A percentile compares a stretch with the other conserved stretches of the same genome.
These are phyloP conservation scores for Falco concolor DNA, from an alignment of 2,797 vertebrate genomes.

Conservation along the genomic window DNA sequence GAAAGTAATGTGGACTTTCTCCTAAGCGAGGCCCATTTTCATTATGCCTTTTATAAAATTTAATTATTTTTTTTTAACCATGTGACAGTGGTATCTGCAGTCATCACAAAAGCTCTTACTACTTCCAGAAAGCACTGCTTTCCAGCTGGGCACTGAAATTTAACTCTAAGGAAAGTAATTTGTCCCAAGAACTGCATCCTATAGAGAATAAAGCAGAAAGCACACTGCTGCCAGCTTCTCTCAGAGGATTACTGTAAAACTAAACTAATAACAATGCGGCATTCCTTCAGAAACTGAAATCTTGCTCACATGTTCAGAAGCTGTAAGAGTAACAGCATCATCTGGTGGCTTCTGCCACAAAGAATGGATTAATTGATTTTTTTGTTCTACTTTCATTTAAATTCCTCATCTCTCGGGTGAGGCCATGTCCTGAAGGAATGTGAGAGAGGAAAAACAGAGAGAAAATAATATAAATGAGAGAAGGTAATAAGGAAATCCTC, in stretches of 20 bases:
- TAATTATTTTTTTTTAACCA: background rate
- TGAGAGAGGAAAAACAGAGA: conserved; percentile 13
- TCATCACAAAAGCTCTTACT: background rate
- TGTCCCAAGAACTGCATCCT: conserved; percentile 21
- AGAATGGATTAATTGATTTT: conserved; percentile 61
- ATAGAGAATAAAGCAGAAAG: conserved; percentile 37
- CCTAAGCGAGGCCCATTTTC: background rate
- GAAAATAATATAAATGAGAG: conserved; percentile 40
- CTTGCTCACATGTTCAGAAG: conserved; percentile 60
- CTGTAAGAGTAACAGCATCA: conserved; percentile 66
- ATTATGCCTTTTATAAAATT: background rate
- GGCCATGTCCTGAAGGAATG: conserved; percentile 36
- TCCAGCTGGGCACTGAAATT: background rate
- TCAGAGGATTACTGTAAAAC: conserved; percentile 58
- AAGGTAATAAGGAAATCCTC: conserved; percentile 17
- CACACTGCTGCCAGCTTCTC: conserved; percentile 22
- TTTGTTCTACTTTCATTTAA: conserved; percentile 51
- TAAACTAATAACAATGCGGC: conserved; percentile 52
- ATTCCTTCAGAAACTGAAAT: conserved; percentile 59
- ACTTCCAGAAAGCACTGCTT: background rate
- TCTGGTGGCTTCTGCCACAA: conserved; percentile 61
- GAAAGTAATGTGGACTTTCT: background rate
- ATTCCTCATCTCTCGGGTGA: conserved; percentile 38
- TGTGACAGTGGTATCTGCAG: background rate
- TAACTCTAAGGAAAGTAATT: background rate